phyloP scores from a whole-genome alignment of 2,113 vertebrate genomes.

The human region GRCh38 chr4:48296501-48297000 shows the following conservation, averaged over 20 bases:
- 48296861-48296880: not conserved
- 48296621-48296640: not conserved
- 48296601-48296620: not conserved
- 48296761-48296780: not conserved
- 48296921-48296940: not conserved
- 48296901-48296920: not conserved
- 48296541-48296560: not conserved
- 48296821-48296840: slow-evolving; percentile 21
- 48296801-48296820: not conserved
- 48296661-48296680: not conserved
- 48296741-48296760: not conserved
- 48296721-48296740: not conserved
- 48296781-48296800: slow-evolving; percentile 5
- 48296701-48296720: not conserved
- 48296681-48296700: not conserved
- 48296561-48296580: not conserved
- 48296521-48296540: not conserved
- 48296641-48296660: not conserved
- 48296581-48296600: not conserved
- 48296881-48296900: not conserved
- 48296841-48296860: not conserved
- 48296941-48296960: not conserved
- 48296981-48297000: not conserved
- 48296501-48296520: too few species aligned
- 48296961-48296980: not conserved